These are phyloP conservation scores for Cephus pygmeus DNA, from an alignment of 2,888 invertebrate species.

Conservation along the genomic window DNA sequence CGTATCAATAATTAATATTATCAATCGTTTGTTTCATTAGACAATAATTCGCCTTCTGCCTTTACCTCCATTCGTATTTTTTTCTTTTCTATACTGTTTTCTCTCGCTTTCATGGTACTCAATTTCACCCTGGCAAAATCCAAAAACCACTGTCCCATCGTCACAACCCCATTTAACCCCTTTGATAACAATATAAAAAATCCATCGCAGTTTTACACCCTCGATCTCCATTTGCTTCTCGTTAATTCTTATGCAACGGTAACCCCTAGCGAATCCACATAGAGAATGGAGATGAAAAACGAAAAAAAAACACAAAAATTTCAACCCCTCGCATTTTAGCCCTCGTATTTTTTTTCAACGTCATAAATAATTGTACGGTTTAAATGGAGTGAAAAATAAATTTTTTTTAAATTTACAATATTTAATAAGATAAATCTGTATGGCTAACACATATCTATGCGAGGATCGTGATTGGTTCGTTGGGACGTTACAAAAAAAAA, in stretches of 20 bases:
- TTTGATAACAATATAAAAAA: not conserved
- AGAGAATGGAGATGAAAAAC: not conserved
- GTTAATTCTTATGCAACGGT: not conserved
- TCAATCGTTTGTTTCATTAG: constrained; percentile 27
- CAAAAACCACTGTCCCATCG: not conserved
- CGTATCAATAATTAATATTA: constrained; percentile 30
- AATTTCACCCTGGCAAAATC: not conserved
- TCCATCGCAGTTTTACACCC: not conserved
- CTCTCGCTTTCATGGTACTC: not conserved
- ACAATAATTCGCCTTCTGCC: constrained; percentile 18
- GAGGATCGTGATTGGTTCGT: not conserved
- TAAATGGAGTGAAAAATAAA: not conserved
- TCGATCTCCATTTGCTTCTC: not conserved
- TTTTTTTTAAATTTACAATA: not conserved
- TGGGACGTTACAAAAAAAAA: not conserved
- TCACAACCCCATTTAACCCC: not conserved
- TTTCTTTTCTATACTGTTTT: constrained; percentile 1
- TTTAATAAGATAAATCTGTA: not conserved
- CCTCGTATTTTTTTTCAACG: not conserved
- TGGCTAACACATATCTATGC: not conserved
- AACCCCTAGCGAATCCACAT: not conserved
- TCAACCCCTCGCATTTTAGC: not conserved
- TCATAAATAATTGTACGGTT: not conserved
- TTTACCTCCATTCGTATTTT: not conserved
- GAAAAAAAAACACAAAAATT: not conserved